Conservation (phyloP, 2,113 vertebrate genomes). For the Percina caprodes region DNA sequence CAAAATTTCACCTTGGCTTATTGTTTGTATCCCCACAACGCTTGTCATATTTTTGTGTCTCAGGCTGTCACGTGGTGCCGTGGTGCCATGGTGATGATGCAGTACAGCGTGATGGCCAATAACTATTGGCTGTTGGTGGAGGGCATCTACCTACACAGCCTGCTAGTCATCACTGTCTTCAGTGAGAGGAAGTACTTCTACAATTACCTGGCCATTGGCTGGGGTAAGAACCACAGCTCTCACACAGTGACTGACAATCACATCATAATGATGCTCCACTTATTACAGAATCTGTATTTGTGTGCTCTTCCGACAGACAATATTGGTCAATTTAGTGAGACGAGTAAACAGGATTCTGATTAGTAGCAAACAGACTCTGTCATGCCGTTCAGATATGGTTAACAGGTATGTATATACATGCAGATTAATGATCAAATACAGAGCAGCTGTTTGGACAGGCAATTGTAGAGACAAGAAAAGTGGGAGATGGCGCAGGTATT, state of each 20-base stretch:
- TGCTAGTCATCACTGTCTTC: conserved; percentile 92
- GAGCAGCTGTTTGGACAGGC: conserved; percentile 4
- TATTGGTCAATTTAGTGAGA: neutral
- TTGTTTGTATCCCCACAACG: neutral
- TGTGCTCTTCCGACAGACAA: neutral
- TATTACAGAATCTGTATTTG: neutral
- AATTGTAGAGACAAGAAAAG: no score
- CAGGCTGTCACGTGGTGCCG: conserved; percentile 92
- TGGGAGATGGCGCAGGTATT: no score
- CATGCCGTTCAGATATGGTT: neutral
- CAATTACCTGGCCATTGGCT: conserved; percentile 92
- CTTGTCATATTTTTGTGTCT: neutral
- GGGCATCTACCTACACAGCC: conserved; percentile 94
- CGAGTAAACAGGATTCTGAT: neutral
- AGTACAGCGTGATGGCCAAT: conserved; percentile 96
- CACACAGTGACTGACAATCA: no score
- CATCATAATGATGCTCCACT: neutral
- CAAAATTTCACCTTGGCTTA: neutral
- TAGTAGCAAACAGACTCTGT: neutral
- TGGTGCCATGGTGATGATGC: conserved; percentile 95
- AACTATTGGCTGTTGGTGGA: conserved; percentile 99
- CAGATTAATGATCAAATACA: neutral
- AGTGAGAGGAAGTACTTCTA: conserved; percentile 93
- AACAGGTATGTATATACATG: neutral
- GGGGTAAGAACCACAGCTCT: conserved; percentile 86